phyloP scores from a whole-genome alignment of 2,797 vertebrate genomes.

The Paratrypauchen microcephalus region DNA sequence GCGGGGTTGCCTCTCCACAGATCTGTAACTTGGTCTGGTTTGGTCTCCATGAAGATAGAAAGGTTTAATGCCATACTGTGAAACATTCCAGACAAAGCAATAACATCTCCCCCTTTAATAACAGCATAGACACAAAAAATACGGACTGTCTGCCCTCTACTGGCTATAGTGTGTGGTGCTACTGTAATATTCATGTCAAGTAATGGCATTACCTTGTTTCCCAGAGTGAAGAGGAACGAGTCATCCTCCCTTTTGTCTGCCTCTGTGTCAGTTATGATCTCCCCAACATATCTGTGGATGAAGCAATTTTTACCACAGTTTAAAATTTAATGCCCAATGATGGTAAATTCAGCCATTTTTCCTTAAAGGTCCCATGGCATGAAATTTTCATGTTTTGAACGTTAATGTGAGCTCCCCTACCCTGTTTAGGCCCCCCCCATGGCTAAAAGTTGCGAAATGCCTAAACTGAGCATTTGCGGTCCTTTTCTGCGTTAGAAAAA shows the following conservation, averaged over 20 bases:
- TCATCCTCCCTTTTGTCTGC: constrained; percentile 92
- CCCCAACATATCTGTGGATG: constrained; percentile 87
- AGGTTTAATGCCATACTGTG: too few relatives aligned
- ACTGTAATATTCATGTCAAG: neutral
- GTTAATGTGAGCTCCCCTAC: too few relatives aligned
- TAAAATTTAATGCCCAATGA: neutral
- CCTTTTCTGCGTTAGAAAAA: too few relatives aligned
- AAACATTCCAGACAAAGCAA: too few relatives aligned
- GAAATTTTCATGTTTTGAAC: too few relatives aligned
- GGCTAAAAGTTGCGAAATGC: too few relatives aligned
- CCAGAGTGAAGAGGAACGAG: constrained; percentile 94
- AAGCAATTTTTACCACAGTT: constrained; percentile 9
- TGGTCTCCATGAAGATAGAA: too few relatives aligned
- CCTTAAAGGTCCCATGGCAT: neutral
- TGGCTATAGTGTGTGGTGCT: neutral
- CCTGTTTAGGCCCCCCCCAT: too few relatives aligned
- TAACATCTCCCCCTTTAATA: too few relatives aligned
- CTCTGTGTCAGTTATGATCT: constrained; percentile 91
- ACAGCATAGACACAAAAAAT: neutral
- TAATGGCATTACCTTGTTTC: constrained; percentile 86
- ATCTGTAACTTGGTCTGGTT: too few relatives aligned
- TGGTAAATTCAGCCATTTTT: neutral
- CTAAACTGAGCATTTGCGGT: too few relatives aligned
- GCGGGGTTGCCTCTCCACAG: too few relatives aligned
- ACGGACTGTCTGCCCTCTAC: neutral